Conservation (phyloP, 2,797 vertebrate genomes). For the Acomys russatus region DNA sequence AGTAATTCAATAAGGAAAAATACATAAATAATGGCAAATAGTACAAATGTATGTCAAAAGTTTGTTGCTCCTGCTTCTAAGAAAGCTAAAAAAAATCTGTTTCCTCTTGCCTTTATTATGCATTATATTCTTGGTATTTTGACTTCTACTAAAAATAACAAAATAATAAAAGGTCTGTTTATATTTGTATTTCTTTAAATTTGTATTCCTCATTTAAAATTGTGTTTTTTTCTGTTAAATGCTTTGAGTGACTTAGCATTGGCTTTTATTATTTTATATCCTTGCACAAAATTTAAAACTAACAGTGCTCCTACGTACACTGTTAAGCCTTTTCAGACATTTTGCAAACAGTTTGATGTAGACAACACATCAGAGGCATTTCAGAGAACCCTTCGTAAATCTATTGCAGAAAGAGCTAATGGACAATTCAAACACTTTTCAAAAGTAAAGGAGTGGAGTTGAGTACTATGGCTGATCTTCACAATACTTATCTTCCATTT, state of each 20-base stretch:
- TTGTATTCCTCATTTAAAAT: neutral
- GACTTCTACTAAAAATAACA: neutral
- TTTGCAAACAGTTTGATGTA: neutral
- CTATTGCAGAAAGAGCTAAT: neutral
- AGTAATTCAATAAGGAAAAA: neutral
- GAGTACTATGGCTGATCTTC: neutral
- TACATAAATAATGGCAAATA: neutral
- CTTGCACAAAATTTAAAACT: neutral
- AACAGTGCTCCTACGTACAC: neutral
- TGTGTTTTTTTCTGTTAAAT: neutral
- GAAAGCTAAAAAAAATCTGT: neutral
- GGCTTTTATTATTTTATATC: neutral
- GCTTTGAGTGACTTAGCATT: neutral
- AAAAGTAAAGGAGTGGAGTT: neutral
- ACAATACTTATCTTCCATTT: neutral
- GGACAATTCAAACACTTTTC: neutral
- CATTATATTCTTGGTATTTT: neutral
- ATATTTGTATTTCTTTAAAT: neutral
- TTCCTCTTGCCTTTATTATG: neutral
- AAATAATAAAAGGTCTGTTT: neutral
- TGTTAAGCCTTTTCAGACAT: neutral
- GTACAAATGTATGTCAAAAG: neutral
- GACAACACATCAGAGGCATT: neutral
- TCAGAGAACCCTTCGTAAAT: neutral
- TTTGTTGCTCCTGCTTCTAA: neutral